These are phyloP conservation scores for Sardina pilchardus DNA, from an alignment of 2,113 vertebrate species.

Conservation along the genomic window DNA sequence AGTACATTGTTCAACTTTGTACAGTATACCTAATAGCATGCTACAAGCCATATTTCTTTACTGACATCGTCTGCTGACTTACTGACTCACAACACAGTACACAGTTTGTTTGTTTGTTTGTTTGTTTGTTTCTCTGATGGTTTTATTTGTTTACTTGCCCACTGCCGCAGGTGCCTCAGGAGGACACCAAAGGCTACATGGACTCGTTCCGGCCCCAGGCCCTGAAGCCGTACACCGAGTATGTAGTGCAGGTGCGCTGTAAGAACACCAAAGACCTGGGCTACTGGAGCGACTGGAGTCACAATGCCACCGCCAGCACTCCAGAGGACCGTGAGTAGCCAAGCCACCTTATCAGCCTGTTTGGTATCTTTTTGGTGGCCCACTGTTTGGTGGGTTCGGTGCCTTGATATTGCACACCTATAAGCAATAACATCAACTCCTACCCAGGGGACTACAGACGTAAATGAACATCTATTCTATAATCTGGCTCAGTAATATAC, in stretches of 20 bases:
- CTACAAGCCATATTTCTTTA: too few species aligned
- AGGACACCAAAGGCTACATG: constrained; percentile 63
- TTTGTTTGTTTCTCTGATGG: not conserved
- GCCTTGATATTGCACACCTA: too few species aligned
- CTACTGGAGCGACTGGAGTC: constrained; percentile 93
- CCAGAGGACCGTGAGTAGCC: constrained; percentile 82
- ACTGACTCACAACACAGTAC: not conserved
- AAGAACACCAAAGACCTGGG: constrained; percentile 52
- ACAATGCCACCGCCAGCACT: constrained; percentile 68
- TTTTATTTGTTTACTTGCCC: not conserved
- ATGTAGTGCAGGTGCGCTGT: constrained; percentile 79
- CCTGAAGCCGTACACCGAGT: constrained; percentile 78
- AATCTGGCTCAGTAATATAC: too few species aligned
- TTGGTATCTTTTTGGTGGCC: not conserved
- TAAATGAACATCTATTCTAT: too few species aligned
- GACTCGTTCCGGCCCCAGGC: constrained; percentile 82
- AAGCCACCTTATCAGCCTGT: not conserved
- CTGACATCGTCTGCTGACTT: too few species aligned
- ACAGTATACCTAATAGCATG: too few species aligned
- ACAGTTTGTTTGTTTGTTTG: not conserved
- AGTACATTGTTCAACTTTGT: too few species aligned
- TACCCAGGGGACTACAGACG: too few species aligned
- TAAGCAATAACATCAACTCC: too few species aligned
- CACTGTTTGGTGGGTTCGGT: too few species aligned
- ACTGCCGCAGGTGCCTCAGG: constrained; percentile 73